Evolutionary conservation across 2,888 invertebrate species (phyloP).

Genomic region (Tinea pellionella): DNA sequence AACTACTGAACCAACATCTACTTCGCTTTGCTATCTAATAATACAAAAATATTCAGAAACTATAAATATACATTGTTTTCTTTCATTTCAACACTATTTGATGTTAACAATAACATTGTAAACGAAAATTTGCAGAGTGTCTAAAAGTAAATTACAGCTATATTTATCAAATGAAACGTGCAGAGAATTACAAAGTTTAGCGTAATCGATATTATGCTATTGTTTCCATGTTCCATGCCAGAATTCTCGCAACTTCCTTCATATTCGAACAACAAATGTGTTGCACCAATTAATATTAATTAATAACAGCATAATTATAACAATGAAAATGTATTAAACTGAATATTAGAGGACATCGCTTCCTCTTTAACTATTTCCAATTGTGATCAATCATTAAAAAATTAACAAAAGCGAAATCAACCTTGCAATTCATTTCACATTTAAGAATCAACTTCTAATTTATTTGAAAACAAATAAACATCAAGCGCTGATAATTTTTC

Average conservation of each 20-base stretch:
- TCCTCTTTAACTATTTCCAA: neutral
- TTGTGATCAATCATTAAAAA: neutral
- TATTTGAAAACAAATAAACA: too few relatives aligned
- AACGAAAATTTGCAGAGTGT: neutral
- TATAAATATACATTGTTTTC: neutral
- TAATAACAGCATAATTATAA: neutral
- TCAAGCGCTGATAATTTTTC: too few relatives aligned
- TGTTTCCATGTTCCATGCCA: slow-evolving; percentile 32
- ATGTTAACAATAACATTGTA: neutral
- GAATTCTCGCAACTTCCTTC: neutral
- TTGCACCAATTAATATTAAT: neutral
- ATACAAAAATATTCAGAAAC: too few relatives aligned
- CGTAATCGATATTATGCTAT: slow-evolving; percentile 51
- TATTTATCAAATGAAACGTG: neutral
- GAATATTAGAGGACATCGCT: neutral
- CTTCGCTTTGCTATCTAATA: too few relatives aligned
- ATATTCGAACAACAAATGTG: neutral
- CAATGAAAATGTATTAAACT: neutral
- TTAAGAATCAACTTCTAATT: too few relatives aligned
- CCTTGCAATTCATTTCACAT: too few relatives aligned
- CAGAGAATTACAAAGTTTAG: slow-evolving; percentile 19
- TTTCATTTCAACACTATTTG: neutral
- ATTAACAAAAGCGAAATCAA: neutral
- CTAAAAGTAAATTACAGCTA: neutral
- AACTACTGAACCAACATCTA: too few relatives aligned